Evolutionary conservation across 2,888 invertebrate species (phyloP), one percentile per base, ranked within the genome.

Genomic region (Netelia fuscicornis): DNA sequence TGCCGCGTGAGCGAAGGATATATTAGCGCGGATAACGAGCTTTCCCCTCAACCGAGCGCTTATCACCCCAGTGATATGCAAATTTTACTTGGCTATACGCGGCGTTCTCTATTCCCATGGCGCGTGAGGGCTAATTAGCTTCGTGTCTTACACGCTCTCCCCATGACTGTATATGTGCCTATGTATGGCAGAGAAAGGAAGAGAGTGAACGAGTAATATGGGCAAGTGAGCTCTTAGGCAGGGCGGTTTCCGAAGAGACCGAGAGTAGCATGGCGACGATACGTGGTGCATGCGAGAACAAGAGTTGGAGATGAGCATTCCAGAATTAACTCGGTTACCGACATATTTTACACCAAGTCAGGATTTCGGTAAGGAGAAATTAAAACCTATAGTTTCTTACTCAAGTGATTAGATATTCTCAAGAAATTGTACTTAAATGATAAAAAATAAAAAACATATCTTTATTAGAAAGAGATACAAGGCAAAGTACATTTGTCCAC

Each of bases 41-140:
- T 64, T 77, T 48, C 52, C 70, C 48, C 56, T 65, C 25, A 72
- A 25, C 37, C 65, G 42, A 48, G 64, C 20, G 54, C 65, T 80
- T 75, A 83, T 83, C 81, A 44, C 80, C 52, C 30, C 78, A 84
- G 67, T 85, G 85, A 88, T 88, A 88, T 88, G 88, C 85, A 88
- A 89, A 88, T 88, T 85, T 60, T 77, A 84, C 78, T 75, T 78
- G 81, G 54, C 52, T 54, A 84, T 78, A 76, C 68, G 67, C 75
- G 76, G 74, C 74, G 84, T 71, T 84, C 30, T 5, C 80, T 64
- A 84, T 85, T 70, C 75, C 74, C 71, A 67, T 81, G 75, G 77
- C 78, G 84, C 80, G 83, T 86, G 83, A 87, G 87, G 81, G 86
- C 86, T 90, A 89, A 90, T 90, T 89, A 90, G 87, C 86, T 81